Evolutionary conservation across 2,113 vertebrate genomes (phyloP).

Genomic region (Callochromis pleurospilus): DNA sequence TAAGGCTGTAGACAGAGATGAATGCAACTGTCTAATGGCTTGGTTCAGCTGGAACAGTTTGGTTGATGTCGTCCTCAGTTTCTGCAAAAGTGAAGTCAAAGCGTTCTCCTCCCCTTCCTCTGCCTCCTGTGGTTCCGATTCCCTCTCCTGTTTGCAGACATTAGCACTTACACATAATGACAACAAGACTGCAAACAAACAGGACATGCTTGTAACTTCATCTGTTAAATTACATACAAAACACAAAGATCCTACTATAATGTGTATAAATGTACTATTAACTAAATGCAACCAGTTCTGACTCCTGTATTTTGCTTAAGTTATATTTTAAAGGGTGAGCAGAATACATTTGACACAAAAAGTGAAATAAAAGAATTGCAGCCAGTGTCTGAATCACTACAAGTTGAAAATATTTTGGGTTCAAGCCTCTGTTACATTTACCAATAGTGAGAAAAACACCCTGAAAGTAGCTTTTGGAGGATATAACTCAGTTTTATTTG

Average conservation of each 20-base stretch:
- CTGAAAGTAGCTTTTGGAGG: neutral
- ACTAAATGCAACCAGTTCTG: neutral
- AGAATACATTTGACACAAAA: neutral
- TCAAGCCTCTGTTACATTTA: neutral
- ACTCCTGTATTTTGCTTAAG: neutral
- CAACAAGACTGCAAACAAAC: neutral
- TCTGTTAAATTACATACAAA: neutral
- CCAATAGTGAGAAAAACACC: neutral
- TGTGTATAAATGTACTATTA: neutral
- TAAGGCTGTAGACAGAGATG: constrained; percentile 62
- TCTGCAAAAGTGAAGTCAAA: constrained; percentile 51
- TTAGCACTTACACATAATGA: neutral
- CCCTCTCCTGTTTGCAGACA: constrained; percentile 45
- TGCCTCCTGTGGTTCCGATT: constrained; percentile 15
- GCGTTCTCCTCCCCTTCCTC: constrained; percentile 34
- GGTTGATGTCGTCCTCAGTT: constrained; percentile 49
- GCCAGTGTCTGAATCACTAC: neutral
- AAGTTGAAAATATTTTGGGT: neutral
- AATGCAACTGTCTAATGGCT: constrained; percentile 68
- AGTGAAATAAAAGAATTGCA: neutral
- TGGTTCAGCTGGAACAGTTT: constrained; percentile 77
- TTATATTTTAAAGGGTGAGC: accelerated
- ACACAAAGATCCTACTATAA: neutral
- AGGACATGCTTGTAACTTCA: neutral
- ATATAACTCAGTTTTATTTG: constrained; percentile 22